Conservation (phyloP, 2,113 vertebrate species). For the human (Homo sapiens) region GRCh38 chr3:58755001-58755500, state of each 20-base stretch:
- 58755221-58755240: not conserved
- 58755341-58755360: constrained; percentile 70
- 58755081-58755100: not conserved
- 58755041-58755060: not conserved
- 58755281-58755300: constrained; percentile 34
- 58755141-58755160: constrained; percentile 27
- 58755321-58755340: constrained; percentile 56
- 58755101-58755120: not conserved
- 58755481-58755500: not conserved
- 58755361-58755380: constrained; percentile 41
- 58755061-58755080: not conserved
- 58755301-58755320: constrained; percentile 46
- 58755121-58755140: constrained; percentile 10
- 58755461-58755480: constrained; percentile 1
- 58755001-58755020: not conserved
- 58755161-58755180: not conserved
- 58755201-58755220: not conserved
- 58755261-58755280: constrained; percentile 59
- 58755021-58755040: not conserved
- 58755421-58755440: constrained; percentile 16
- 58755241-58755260: constrained; percentile 28
- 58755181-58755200: not conserved
- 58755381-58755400: constrained; percentile 50
- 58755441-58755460: not conserved
- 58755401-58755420: constrained; percentile 53